Evolutionary conservation across 2,113 vertebrate species (phyloP).

Genomic region (Calyptommatus sinebrachiatus): DNA sequence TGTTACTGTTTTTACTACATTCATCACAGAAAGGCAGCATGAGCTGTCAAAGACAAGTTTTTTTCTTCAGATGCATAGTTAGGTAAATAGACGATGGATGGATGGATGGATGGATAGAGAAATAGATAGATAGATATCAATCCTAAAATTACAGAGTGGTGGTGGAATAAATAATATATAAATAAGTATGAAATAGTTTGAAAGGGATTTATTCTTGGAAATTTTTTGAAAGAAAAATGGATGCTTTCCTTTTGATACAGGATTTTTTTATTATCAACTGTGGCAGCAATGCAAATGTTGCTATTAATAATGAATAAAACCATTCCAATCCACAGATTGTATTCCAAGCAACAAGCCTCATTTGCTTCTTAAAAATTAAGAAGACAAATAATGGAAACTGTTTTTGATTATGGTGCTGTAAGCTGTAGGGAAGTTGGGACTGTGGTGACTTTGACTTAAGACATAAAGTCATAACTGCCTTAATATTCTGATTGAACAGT

Average conservation of each 20-base stretch:
- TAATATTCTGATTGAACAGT: conserved; percentile 56
- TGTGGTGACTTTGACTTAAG: conserved; percentile 63
- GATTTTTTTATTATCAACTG: conserved; percentile 60
- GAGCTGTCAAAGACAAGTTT: too few species aligned
- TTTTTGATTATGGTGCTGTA: conserved; percentile 57
- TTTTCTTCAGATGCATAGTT: too few species aligned
- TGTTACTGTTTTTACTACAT: too few species aligned
- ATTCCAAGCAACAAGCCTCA: conserved; percentile 63
- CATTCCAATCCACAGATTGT: conserved; percentile 66
- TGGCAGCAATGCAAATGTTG: conserved; percentile 53
- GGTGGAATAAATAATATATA: too few species aligned
- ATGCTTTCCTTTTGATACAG: conserved; percentile 47
- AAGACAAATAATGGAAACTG: conserved; percentile 63
- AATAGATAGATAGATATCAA: too few species aligned
- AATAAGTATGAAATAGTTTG: too few species aligned
- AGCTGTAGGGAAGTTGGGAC: conserved; percentile 57
- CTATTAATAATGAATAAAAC: conserved; percentile 67
- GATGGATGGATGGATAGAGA: too few species aligned
- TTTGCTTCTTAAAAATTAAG: conserved; percentile 68
- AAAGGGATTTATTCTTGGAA: too few species aligned
- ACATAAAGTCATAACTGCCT: conserved; percentile 62
- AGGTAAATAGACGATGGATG: too few species aligned
- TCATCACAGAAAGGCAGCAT: too few species aligned
- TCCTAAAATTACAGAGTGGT: too few species aligned
- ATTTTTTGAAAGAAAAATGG: too few species aligned